Percentiles rank a stretch among this genome's conserved stretches.
These are phyloP conservation scores for Hippoglossus stenolepis DNA, from an alignment of 2,113 vertebrate genomes.

Conservation along the genomic window DNA sequence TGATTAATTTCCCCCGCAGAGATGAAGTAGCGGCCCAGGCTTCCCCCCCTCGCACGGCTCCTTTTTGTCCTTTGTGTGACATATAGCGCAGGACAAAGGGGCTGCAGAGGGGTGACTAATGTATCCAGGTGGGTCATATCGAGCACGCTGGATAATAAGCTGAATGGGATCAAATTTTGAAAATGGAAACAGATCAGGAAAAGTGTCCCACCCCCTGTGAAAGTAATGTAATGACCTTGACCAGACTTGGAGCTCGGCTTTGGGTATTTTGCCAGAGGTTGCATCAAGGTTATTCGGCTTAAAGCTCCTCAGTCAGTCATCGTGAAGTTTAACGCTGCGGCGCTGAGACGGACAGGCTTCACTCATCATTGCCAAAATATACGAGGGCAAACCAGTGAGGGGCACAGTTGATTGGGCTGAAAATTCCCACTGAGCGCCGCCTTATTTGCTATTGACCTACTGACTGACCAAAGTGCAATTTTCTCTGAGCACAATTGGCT, in stretches of 20 bases:
- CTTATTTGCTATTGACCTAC: slow-evolving; percentile 59
- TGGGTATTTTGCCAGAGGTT: slow-evolving; percentile 66
- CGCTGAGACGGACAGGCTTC: slow-evolving; percentile 30
- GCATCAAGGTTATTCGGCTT: slow-evolving; percentile 63
- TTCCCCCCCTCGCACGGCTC: slow-evolving; percentile 44
- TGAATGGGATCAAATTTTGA: slow-evolving; percentile 68
- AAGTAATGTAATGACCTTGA: slow-evolving; percentile 71
- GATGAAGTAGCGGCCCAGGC: slow-evolving; percentile 28
- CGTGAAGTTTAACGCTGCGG: slow-evolving; percentile 16
- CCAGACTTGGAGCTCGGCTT: slow-evolving; percentile 53
- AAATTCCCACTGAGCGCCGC: slow-evolving; percentile 37
- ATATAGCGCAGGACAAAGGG: slow-evolving; percentile 45
- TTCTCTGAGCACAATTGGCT: slow-evolving; percentile 61
- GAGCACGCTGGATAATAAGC: slow-evolving; percentile 62
- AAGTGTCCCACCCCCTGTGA: slow-evolving; percentile 40
- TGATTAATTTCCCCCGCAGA: slow-evolving; percentile 39
- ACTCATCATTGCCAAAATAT: slow-evolving; percentile 17
- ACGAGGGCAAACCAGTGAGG: slow-evolving; percentile 27
- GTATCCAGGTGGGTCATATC: slow-evolving; percentile 69
- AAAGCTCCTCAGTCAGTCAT: slow-evolving; percentile 37
- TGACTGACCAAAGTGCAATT: slow-evolving; percentile 52
- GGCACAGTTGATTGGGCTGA: slow-evolving; percentile 14
- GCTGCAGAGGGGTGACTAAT: slow-evolving; percentile 73
- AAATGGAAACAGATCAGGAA: slow-evolving; percentile 62
- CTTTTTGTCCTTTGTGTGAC: slow-evolving; percentile 67